Base-by-base conservation (phyloP, 2,888 invertebrate genomes). In the Stenodema calcarata region DNA sequence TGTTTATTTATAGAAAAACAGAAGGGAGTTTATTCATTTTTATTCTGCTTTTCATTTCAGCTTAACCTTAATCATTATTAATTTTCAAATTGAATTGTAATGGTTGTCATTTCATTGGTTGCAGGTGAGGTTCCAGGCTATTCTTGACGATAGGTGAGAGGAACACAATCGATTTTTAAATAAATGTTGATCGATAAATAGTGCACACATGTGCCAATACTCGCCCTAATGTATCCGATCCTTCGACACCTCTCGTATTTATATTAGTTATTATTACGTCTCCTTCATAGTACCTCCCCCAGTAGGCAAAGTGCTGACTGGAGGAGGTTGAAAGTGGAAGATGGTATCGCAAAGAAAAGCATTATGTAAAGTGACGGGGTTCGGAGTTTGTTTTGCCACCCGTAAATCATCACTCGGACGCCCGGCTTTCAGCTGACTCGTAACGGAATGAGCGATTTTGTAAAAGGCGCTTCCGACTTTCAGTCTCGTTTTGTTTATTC, bases 361-460 rank as follows among this genome's bases (percentile, higher is more conserved):
- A 73, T 73, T 73, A 73, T 41, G 73, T 73, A 73, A 73, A 73
- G 73, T 73, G 73, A 73, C 73, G 30, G 73, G 35, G 28, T 73
- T 18, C 62, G 18, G 41, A 35, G 73, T 73, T 73, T 73, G 73
- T 73, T 73, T 73, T 73, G 73, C 73, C 73, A 73, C 73, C 18
- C 73, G 73, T 62, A 62, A 62, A 62, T 62, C 62, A 62, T 62
- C 62, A 62, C 23, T 62, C 23, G 18, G 62, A 12, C 62, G 62
- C 23, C 18, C 62, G 62, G 62, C 62, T 62, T 62, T 62, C 62
- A 27, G 62, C 62, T 18, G 23, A 23, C 27, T 62, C 62, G 62
- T 23, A 62, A 62, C 62, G 62, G n/a, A 50, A n/a, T 50, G 50
- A 62, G 23, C 62, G 62, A 23, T 62, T 62, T 62, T n/a, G 62